Conservation (phyloP, 2,113 vertebrate genomes). For the Oryzias javanicus region DNA sequence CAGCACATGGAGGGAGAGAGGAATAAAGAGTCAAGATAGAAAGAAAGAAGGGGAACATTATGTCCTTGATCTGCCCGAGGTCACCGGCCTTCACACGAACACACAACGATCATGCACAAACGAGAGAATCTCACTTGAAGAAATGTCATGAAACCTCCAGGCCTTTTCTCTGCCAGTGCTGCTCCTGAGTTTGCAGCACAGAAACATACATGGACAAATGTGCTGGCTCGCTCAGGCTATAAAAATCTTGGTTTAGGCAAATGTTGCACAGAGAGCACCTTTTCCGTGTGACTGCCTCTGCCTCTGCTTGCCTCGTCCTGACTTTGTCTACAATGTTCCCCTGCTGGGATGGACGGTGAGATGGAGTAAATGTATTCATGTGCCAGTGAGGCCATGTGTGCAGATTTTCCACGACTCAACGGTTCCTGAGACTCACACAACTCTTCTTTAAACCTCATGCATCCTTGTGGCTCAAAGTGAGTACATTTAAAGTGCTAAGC, state of each 20-base stretch:
- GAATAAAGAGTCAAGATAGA: conserved; percentile 51
- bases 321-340: conserved; percentile 53
- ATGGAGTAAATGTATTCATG: not conserved
- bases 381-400: not conserved
- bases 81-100: conserved; percentile 29
- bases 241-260: conserved; percentile 18
- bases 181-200: conserved; percentile 1
- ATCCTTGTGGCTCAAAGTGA: too few relatives aligned
- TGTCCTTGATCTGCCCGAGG: conserved; percentile 32
- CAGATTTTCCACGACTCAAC: too few relatives aligned
- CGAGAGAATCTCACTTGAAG: not conserved
- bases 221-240: conserved; percentile 5
- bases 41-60: conserved; percentile 54
- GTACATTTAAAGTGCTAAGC: too few relatives aligned
- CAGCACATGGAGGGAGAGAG: conserved; percentile 55
- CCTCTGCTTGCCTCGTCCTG: conserved; percentile 43
- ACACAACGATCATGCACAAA: conserved; percentile 14
- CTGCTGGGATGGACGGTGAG: conserved; percentile 40
- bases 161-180: conserved; percentile 1
- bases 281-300: conserved; percentile 42
- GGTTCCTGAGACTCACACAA: too few relatives aligned
- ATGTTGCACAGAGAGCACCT: conserved; percentile 12
- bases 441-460: too few relatives aligned
- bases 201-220: conserved; percentile 14
- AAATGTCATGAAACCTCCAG: conserved; percentile 8